A percentile compares a stretch with the other conserved stretches of the same genome.
phyloP scores from a whole-genome alignment of 2,888 invertebrate species.

The Drosophila neonasuta region DNA sequence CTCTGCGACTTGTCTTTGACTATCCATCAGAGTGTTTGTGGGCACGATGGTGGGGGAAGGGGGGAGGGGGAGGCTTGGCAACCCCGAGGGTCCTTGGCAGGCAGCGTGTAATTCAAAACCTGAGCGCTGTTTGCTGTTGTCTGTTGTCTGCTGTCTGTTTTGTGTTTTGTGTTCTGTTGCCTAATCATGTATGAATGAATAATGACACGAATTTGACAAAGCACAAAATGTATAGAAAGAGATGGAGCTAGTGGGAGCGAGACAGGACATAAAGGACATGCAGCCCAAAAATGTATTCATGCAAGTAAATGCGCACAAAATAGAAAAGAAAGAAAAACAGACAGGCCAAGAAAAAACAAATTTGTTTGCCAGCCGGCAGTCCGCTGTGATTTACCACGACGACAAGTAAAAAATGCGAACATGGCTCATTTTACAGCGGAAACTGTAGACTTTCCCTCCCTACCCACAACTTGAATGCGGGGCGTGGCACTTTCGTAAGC shows the following conservation, averaged over 20 bases:
- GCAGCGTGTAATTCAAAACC: slow-evolving; percentile 68
- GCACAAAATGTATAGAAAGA: slow-evolving; percentile 56
- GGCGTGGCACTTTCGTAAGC: slow-evolving; percentile 18
- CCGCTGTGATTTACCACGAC: slow-evolving; percentile 63
- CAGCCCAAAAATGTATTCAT: slow-evolving; percentile 68
- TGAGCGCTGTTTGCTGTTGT: slow-evolving; percentile 53
- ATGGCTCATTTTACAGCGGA: slow-evolving; percentile 51
- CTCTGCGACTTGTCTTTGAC: slow-evolving; percentile 17
- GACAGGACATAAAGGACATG: slow-evolving; percentile 57
- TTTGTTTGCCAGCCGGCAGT: slow-evolving; percentile 51
- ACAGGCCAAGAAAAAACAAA: slow-evolving; percentile 26
- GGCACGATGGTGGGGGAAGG: not conserved
- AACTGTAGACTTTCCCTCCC: slow-evolving; percentile 24
- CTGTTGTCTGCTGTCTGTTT: slow-evolving; percentile 37
- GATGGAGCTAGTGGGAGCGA: slow-evolving; percentile 6
- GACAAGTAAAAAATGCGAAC: slow-evolving; percentile 60
- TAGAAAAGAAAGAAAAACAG: slow-evolving; percentile 7
- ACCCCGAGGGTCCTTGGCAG: slow-evolving; percentile 36
- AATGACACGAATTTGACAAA: slow-evolving; percentile 78
- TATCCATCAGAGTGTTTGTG: slow-evolving; percentile 40
- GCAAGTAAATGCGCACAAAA: slow-evolving; percentile 66
- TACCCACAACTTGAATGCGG: not conserved
- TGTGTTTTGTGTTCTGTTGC: slow-evolving; percentile 47
- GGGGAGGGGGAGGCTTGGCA: slow-evolving; percentile 21
- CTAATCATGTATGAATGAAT: slow-evolving; percentile 79